A percentile compares a stretch with the other conserved stretches of the same genome.
Conservation (phyloP, 2,113 vertebrate species). For the Larimichthys crocea region DNA sequence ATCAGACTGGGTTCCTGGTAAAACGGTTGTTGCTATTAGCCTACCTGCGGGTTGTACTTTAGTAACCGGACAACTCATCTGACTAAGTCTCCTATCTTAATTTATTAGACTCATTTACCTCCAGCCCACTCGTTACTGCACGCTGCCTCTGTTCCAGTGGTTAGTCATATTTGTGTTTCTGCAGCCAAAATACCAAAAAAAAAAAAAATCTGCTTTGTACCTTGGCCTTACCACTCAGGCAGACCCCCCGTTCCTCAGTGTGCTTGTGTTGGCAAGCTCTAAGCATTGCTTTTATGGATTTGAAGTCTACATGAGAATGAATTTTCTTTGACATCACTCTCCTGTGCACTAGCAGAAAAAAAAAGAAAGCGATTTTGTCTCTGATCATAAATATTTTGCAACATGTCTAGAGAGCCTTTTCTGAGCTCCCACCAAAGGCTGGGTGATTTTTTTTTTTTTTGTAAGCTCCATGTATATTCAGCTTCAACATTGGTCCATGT, state of each 20-base stretch:
- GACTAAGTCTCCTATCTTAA: slow-evolving; percentile 56
- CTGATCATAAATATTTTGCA: slow-evolving; percentile 54
- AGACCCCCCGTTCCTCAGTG: not conserved
- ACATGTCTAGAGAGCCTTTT: slow-evolving; percentile 1
- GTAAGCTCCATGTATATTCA: not conserved
- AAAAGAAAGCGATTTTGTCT: slow-evolving; percentile 55
- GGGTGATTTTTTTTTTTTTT: slow-evolving; percentile 5
- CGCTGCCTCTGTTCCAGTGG: slow-evolving; percentile 18
- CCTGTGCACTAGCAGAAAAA: slow-evolving; percentile 8
- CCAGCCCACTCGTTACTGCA: slow-evolving; percentile 9
- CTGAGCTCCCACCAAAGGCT: slow-evolving; percentile 12
- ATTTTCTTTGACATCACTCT: slow-evolving; percentile 44
- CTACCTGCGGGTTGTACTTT: slow-evolving; percentile 58
- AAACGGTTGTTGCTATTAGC: slow-evolving; percentile 70
- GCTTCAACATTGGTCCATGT: not conserved
- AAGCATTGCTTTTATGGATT: slow-evolving; percentile 35
- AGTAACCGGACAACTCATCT: slow-evolving; percentile 55
- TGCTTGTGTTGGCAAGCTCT: slow-evolving; percentile 33
- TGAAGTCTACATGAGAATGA: slow-evolving; percentile 34
- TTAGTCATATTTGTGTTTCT: slow-evolving; percentile 40
- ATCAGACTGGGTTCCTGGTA: slow-evolving; percentile 64
- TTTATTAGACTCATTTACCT: slow-evolving; percentile 58
- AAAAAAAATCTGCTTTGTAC: slow-evolving; percentile 1
- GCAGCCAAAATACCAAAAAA: slow-evolving; percentile 22
- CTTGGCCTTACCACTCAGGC: slow-evolving; percentile 9